These are phyloP conservation scores for Tridacna gigas DNA, from an alignment of 2,888 invertebrate genomes.

Conservation along the genomic window DNA sequence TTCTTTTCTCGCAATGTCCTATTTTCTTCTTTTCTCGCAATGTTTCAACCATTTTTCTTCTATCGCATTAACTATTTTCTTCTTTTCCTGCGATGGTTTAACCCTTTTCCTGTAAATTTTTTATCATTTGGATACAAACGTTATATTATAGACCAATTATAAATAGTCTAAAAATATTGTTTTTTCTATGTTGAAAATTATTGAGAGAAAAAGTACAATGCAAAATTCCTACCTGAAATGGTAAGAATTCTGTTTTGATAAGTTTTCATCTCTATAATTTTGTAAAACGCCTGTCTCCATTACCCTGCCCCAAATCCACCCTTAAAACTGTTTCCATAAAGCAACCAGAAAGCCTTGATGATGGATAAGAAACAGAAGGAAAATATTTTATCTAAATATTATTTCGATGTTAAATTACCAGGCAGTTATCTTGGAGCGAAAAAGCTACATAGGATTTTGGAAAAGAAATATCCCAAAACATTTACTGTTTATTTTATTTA, in stretches of 20 bases:
- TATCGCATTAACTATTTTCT: not conserved
- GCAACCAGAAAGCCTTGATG: not conserved
- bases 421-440: constrained; percentile 32
- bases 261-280: not conserved
- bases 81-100: too few species aligned
- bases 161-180: too few species aligned
- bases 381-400: constrained; percentile 35
- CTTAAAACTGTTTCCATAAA: not conserved
- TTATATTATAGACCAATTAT: too few species aligned
- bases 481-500: constrained; percentile 35
- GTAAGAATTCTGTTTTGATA: not conserved
- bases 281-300: not conserved
- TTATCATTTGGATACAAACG: too few species aligned
- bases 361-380: constrained; percentile 45
- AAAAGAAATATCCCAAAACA: constrained; percentile 39
- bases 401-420: constrained; percentile 37
- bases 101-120: too few species aligned
- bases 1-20: too few species aligned
- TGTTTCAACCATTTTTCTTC: not conserved
- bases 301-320: too few species aligned
- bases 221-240: not conserved
- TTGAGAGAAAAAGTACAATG: not conserved
- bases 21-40: too few species aligned
- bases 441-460: constrained; percentile 3
- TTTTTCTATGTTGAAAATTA: not conserved